Conservation (phyloP, 2,888 invertebrate species). For the Eilema sororculum region DNA sequence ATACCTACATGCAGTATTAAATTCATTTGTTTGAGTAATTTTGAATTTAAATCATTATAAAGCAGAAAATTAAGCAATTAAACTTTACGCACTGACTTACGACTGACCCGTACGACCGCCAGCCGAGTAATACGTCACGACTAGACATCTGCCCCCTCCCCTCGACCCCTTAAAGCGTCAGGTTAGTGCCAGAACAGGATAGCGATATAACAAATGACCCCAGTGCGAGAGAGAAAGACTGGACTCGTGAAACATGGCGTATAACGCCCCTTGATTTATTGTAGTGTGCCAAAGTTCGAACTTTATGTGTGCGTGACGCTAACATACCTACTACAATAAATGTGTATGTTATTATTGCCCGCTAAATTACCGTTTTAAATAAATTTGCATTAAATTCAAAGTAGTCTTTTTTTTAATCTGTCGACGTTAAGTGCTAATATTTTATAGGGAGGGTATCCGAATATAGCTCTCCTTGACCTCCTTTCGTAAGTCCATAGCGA, state of each 20-base stretch:
- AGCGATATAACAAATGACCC: conserved; percentile 65
- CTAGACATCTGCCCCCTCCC: conserved; percentile 83
- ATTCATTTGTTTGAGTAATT: conserved; percentile 18
- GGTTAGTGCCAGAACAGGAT: conserved; percentile 77
- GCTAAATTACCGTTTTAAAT: conserved; percentile 37
- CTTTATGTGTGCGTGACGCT: conserved; percentile 80
- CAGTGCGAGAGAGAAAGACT: conserved; percentile 76
- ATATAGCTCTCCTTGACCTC: conserved; percentile 63
- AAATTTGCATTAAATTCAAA: conserved; percentile 27
- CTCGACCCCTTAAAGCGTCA: conserved; percentile 70
- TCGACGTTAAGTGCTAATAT: conserved; percentile 31
- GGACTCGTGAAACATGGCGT: conserved; percentile 86
- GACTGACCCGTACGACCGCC: conserved; percentile 79
- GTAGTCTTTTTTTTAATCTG: conserved; percentile 27
- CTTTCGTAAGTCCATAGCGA: conserved; percentile 57
- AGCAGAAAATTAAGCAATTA: conserved; percentile 58
- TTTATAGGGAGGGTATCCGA: conserved; percentile 38
- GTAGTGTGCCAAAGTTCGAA: conserved; percentile 85
- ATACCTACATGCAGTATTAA: neutral
- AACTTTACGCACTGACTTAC: conserved; percentile 57
- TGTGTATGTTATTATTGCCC: conserved; percentile 48
- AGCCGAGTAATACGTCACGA: conserved; percentile 85
- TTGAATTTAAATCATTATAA: conserved; percentile 42
- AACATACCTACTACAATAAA: conserved; percentile 55
- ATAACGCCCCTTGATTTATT: conserved; percentile 88